Evolutionary conservation across 1,140 invertebrate genomes (phyloP).

Genomic region (Eupeodes corollae): DNA sequence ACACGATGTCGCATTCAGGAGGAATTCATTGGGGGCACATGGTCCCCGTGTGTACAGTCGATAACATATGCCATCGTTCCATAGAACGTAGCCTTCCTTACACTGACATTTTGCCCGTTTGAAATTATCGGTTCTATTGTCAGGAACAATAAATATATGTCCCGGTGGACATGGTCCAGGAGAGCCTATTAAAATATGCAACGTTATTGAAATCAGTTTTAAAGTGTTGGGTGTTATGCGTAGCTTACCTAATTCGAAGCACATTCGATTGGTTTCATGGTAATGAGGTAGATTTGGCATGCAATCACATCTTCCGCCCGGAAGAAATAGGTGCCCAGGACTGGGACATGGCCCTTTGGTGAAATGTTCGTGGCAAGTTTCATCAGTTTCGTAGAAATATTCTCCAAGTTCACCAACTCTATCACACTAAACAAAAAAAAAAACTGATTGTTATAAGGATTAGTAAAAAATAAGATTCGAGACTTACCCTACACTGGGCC

Average conservation of each 20-base stretch:
- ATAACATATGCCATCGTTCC: conserved; percentile 58
- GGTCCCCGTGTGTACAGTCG: conserved; percentile 64
- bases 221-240: background rate
- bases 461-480: background rate
- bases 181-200: conserved; percentile 38
- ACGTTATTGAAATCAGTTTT: too few relatives aligned
- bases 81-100: conserved; percentile 56
- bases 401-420: conserved; percentile 36
- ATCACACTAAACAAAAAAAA: conserved; percentile 31
- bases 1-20: conserved; percentile 48
- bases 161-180: conserved; percentile 58
- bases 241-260: conserved; percentile 60
- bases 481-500: conserved; percentile 44
- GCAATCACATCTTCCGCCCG: conserved; percentile 60
- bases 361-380: conserved; percentile 64
- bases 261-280: conserved; percentile 50
- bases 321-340: conserved; percentile 60
- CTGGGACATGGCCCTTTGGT: conserved; percentile 63
- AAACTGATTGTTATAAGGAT: background rate
- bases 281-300: conserved; percentile 56
- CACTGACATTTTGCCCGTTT: conserved; percentile 46
- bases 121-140: conserved; percentile 13
- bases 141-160: conserved; percentile 49
- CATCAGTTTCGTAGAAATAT: conserved; percentile 42
- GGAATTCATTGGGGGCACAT: conserved; percentile 52